Percentiles rank a stretch among this genome's conserved stretches.
phyloP scores from a whole-genome alignment of 2,113 vertebrate species.

The Marmota monax region DNA sequence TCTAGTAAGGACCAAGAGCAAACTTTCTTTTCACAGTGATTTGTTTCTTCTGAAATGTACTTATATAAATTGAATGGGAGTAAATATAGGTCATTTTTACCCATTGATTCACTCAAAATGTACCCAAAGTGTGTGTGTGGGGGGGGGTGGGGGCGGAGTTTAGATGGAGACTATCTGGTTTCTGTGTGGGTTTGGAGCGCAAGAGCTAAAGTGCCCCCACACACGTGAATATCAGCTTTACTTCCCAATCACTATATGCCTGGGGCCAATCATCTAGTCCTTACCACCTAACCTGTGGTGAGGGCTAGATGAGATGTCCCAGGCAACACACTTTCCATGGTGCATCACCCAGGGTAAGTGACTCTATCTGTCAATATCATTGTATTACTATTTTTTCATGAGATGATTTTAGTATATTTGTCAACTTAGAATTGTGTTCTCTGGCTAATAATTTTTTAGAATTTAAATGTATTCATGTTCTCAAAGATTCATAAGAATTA shows the following conservation, averaged over 20 bases:
- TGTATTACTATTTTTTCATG: neutral
- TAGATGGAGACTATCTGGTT: neutral
- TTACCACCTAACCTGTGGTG: neutral
- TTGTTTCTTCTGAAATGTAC: constrained; percentile 34
- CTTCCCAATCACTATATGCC: too few relatives aligned
- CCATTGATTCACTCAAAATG: neutral
- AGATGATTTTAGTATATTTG: neutral
- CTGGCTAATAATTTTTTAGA: constrained; percentile 44
- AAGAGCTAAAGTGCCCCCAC: neutral
- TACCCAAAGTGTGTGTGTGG: neutral
- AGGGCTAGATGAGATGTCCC: neutral
- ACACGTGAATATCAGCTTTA: neutral
- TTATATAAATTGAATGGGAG: neutral
- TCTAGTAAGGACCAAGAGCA: neutral
- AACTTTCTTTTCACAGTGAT: neutral
- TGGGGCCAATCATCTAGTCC: too few relatives aligned
- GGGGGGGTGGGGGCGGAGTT: neutral
- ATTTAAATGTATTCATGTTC: neutral
- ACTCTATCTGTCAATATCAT: neutral
- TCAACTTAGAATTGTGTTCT: neutral
- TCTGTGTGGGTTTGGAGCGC: neutral
- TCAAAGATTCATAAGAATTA: neutral
- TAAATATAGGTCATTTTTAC: neutral
- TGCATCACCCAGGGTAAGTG: neutral
- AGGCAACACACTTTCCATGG: neutral